Base-by-base conservation (phyloP, 2,797 vertebrate genomes). In the Taeniopygia guttata region DNA sequence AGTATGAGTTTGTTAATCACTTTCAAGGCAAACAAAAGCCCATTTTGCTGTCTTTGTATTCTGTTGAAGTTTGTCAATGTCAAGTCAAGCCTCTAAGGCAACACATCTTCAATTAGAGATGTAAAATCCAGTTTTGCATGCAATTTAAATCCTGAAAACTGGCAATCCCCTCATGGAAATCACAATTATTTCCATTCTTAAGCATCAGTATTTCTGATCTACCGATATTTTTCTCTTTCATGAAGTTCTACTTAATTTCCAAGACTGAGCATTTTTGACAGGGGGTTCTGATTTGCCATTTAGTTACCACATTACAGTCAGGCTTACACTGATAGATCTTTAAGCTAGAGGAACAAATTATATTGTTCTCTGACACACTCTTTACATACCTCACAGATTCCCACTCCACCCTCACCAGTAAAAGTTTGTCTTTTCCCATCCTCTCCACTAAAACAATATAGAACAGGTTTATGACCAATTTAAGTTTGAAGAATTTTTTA, bases 41-140 rank as follows among this genome's bases (percentile, higher is more conserved):
- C 80, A 68, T 96, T 97, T 97, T 89, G 85, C 56, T 42, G 62
- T 84, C 89, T 97, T 93, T 96, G 70, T 90, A 69, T 89, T 94
- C 82, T 85, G 84, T 32, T 94, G 72, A 89, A 96, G 81, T 96
- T 96, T 91, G 94, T 96, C 97, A 97, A 48, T 92, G 95, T 97
- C 95, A 96, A 96, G 93, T 77, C 95, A 96, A 80, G 58, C 87
- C 87, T 89, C 85, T 84, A 49, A 97, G 97, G 97, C 92, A 96
- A 96, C 90, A 91, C 56, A 87, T 94, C 96, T 95, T 84, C 95
- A 97, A 97, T 97, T 96, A 97, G 87, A 97, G 95, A 96, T 84
- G 75, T 91, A 94, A 97, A 97, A 91, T 81, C 5, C 84, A 93
- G 95, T 94, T 94, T 95, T 97, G 95, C 66, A 60, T 95, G 90